Evolutionary conservation across 2,113 vertebrate species (phyloP).

Genomic region (Phyllopteryx taeniolatus): DNA sequence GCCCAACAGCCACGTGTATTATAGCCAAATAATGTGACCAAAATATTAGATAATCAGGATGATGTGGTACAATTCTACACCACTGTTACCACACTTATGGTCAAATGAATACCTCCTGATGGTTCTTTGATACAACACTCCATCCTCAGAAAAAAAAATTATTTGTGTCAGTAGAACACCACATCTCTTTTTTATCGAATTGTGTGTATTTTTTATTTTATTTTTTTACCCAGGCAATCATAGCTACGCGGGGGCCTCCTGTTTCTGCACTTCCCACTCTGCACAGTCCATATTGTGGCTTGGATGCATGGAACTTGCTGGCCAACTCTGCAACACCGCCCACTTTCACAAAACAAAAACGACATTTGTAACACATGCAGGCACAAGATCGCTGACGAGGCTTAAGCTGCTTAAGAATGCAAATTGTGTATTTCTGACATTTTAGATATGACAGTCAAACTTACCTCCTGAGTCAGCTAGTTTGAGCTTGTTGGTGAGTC

Average conservation of each 20-base stretch:
- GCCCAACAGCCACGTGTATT: no score
- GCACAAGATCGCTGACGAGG: background rate
- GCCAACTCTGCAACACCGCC: slow-evolving; percentile 77
- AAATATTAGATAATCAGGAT: background rate
- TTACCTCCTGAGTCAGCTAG: slow-evolving; percentile 83
- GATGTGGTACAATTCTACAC: background rate
- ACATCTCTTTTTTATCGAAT: background rate
- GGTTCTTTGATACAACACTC: background rate
- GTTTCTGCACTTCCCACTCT: slow-evolving; percentile 58
- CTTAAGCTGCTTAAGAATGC: slow-evolving; percentile 2
- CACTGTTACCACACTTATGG: no score
- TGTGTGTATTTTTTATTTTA: background rate
- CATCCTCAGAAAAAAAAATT: background rate
- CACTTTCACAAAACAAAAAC: slow-evolving; percentile 50
- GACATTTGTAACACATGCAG: background rate
- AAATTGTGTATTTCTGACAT: slow-evolving; percentile 2
- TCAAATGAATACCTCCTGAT: background rate
- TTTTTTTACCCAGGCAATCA: slow-evolving; percentile 82
- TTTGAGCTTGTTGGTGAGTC: slow-evolving; percentile 77
- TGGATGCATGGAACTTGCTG: slow-evolving; percentile 69
- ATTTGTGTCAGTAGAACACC: background rate
- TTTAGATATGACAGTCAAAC: slow-evolving; percentile 1
- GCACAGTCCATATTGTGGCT: slow-evolving; percentile 80
- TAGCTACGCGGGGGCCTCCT: slow-evolving; percentile 59
- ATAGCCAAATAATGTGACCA: no score